These are phyloP conservation scores for Drosophila simulans DNA, from an alignment of 1,140 invertebrate species.

Conservation along the genomic window DNA sequence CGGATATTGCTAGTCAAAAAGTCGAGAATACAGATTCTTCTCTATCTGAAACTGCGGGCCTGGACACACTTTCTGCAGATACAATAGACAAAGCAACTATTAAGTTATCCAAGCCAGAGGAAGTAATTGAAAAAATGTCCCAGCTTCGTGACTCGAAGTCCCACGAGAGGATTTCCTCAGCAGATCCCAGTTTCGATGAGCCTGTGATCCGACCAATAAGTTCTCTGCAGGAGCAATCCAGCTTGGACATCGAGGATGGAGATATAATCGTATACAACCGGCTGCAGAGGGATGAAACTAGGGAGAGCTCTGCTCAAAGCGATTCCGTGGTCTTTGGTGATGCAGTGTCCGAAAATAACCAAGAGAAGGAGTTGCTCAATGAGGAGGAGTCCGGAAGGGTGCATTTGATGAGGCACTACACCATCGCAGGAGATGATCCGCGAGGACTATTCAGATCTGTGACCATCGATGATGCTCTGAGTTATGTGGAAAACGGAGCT, in stretches of 20 bases:
- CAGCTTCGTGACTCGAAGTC: conserved; percentile 46
- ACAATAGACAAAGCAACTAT: conserved; percentile 49
- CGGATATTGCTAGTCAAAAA: background rate
- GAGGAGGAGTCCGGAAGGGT: conserved; percentile 38
- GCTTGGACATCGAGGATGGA: conserved; percentile 60
- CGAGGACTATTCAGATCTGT: conserved; percentile 61
- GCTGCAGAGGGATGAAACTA: conserved; percentile 57
- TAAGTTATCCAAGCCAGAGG: conserved; percentile 58
- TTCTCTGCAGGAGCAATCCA: conserved; percentile 54
- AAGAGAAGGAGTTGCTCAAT: conserved; percentile 8
- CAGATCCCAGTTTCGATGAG: conserved; percentile 53
- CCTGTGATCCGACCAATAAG: conserved; percentile 51
- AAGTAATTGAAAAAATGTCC: conserved; percentile 69
- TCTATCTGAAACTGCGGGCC: conserved; percentile 18
- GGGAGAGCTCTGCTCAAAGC: conserved; percentile 73
- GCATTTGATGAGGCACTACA: conserved; percentile 61
- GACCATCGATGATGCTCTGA: conserved; percentile 52
- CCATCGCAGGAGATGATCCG: conserved; percentile 71
- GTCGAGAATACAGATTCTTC: conserved; percentile 11
- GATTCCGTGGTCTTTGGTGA: conserved; percentile 65
- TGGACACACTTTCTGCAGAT: conserved; percentile 41
- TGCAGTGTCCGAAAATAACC: conserved; percentile 17
- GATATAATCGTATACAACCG: conserved; percentile 63
- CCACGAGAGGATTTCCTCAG: conserved; percentile 17
- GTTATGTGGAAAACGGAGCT: conserved; percentile 33